These are phyloP conservation scores for Mechanitis mazaeus DNA, from an alignment of 2,888 invertebrate species.

Conservation along the genomic window DNA sequence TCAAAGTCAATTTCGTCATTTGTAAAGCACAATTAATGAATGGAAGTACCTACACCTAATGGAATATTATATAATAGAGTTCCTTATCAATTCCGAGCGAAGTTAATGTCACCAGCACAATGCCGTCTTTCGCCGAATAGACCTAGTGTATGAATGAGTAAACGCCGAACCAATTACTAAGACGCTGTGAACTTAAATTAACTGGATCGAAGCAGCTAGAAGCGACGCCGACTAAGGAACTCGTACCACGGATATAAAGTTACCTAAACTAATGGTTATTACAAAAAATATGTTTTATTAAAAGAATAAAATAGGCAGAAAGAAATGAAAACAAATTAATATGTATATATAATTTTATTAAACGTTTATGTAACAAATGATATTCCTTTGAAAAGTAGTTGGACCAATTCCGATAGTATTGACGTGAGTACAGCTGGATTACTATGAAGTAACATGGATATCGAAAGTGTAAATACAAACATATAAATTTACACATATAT, in stretches of 20 bases:
- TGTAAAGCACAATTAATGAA: conserved; percentile 31
- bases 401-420: too few relatives aligned
- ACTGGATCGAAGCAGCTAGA: conserved; percentile 33
- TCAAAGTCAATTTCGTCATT: conserved; percentile 24
- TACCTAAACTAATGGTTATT: background rate
- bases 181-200: conserved; percentile 45
- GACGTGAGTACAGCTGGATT: too few relatives aligned
- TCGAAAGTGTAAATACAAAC: too few relatives aligned
- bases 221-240: conserved; percentile 9
- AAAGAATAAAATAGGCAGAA: too few relatives aligned
- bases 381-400: too few relatives aligned
- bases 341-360: too few relatives aligned
- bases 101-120: conserved; percentile 32
- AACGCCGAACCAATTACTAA: conserved; percentile 41
- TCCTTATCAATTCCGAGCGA: conserved; percentile 28
- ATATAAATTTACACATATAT: too few relatives aligned
- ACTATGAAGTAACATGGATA: too few relatives aligned
- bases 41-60: conserved; percentile 30
- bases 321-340: too few relatives aligned
- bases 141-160: conserved; percentile 39
- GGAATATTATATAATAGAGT: conserved; percentile 37
- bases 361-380: too few relatives aligned
- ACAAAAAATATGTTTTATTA: background rate
- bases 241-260: background rate
- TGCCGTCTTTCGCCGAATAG: conserved; percentile 29